Evolutionary conservation across 2,888 invertebrate genomes (phyloP), one percentile per base, ranked within the genome.

Genomic region (Andrena dorsata): DNA sequence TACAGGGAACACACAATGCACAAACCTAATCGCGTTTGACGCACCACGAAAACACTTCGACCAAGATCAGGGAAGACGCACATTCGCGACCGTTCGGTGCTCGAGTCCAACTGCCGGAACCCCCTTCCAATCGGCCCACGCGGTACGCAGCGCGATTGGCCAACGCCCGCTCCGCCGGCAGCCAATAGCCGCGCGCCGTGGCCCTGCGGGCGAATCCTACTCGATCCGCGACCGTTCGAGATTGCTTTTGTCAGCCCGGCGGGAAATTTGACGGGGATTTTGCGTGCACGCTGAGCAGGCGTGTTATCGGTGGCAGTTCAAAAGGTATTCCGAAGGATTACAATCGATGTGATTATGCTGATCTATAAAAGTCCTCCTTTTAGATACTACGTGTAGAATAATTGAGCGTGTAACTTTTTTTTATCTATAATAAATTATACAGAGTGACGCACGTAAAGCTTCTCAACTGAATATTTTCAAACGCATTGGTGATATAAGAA

Each of bases 21-120:
- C 76, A 63, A 74, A 76, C 51, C 13, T 41, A 28, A 61, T 1
- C 35, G 61, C 51, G 61, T 70, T 73, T 35, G 64, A 69, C 41
- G 41, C 69, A 80, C 76, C 26, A 49, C 28, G 30, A 79, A 83
- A 78, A 73, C 76, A 83, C 79, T 72, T 69, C 68, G 30, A 71
- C 68, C n/a, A 65, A 61, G 81, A 82, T 72, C 61, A 72, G 76
- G 76, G 56, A 53, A 79, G 71, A 81, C 79, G 79, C 82, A 78
- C 80, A 79, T 63, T 82, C 80, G 61, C 76, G n/a, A 82, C 30
- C 81, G 80, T 82, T 53, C 81, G 71, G 71, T 68, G 76, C 85
- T 83, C 90, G 85, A 84, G 84, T 86, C 86, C 87, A 91, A 92
- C 91, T 91, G 91, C 89, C 91, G 89, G 85, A 85, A 86, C 81